phyloP scores from a whole-genome alignment of 2,888 invertebrate genomes.

The Seira sanloemensis region DNA sequence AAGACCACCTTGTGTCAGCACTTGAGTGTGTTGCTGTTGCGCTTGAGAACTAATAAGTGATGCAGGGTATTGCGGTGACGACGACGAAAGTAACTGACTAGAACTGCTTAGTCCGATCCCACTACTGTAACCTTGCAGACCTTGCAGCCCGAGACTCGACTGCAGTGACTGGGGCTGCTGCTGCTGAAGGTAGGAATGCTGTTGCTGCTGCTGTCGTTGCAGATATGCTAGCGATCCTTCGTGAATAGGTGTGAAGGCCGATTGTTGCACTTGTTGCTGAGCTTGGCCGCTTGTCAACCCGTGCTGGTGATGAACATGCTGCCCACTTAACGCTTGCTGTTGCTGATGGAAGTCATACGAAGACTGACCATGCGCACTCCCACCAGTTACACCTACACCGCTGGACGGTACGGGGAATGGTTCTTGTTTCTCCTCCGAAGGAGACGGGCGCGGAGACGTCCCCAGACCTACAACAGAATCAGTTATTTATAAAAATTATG shows the following conservation, averaged over 20 bases:
- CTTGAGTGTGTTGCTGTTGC: constrained; percentile 60
- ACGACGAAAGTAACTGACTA: constrained; percentile 56
- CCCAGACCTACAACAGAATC: constrained; percentile 75
- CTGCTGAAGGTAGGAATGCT: constrained; percentile 64
- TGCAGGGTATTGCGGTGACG: constrained; percentile 67
- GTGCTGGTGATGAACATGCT: constrained; percentile 74
- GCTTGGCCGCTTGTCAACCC: constrained; percentile 73
- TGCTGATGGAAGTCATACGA: constrained; percentile 71
- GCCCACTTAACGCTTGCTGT: constrained; percentile 52
- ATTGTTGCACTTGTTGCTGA: constrained; percentile 73
- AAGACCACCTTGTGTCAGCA: constrained; percentile 71
- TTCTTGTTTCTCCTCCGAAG: constrained; percentile 75
- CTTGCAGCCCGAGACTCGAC: constrained; percentile 56
- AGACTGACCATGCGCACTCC: constrained; percentile 58
- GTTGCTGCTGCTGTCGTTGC: constrained; percentile 72
- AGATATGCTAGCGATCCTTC: constrained; percentile 70
- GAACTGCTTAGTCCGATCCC: constrained; percentile 65
- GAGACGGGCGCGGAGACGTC: constrained; percentile 75
- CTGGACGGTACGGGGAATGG: constrained; percentile 72
- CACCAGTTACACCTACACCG: constrained; percentile 63
- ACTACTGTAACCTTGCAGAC: constrained; percentile 53
- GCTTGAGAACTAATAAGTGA: constrained; percentile 52
- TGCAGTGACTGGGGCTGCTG: constrained; percentile 56
- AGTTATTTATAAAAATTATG: too few relatives aligned
- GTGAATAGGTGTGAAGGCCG: constrained; percentile 73